These are phyloP conservation scores for Clarias pachynema DNA, from an alignment of 2,797 vertebrate genomes.

Conservation along the genomic window DNA sequence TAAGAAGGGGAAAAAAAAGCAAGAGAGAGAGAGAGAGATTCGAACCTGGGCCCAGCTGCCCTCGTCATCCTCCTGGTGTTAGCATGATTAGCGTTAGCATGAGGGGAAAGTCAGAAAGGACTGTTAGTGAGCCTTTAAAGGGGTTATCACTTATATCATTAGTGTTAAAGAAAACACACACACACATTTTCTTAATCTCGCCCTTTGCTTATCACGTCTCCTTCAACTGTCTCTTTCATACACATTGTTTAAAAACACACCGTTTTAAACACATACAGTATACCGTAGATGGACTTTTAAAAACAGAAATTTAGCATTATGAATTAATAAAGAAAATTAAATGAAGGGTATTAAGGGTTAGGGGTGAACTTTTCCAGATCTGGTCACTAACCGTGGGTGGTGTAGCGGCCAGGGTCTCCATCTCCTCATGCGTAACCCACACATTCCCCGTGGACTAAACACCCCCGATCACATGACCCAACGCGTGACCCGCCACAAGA, in stretches of 20 bases:
- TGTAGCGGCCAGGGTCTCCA: slow-evolving; percentile 94
- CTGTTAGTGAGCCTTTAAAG: slow-evolving; percentile 71
- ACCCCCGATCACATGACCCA: slow-evolving; percentile 44
- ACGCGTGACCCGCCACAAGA: slow-evolving; percentile 53
- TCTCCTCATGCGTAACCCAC: slow-evolving; percentile 99
- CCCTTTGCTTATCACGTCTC: not conserved
- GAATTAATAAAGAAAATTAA: not conserved
- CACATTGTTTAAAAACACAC: not conserved
- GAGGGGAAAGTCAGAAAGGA: slow-evolving; percentile 82
- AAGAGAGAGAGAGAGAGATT: slow-evolving; percentile 74
- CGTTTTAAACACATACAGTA: not conserved
- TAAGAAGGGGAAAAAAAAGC: not conserved
- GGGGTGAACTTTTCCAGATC: slow-evolving; percentile 12
- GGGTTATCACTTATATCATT: slow-evolving; percentile 2
- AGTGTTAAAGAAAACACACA: not conserved
- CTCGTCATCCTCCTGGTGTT: slow-evolving; percentile 98
- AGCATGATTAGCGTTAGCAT: slow-evolving; percentile 90
- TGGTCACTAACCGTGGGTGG: slow-evolving; percentile 93
- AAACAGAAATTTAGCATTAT: not conserved
- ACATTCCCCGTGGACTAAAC: slow-evolving; percentile 97
- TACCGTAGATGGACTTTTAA: not conserved
- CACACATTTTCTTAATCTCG: not conserved
- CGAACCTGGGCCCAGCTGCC: slow-evolving; percentile 99
- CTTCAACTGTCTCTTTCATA: not conserved
- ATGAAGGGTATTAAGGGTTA: not conserved